Evolutionary conservation across 1,140 invertebrate genomes (phyloP).

Genomic region (Papilio machaon): DNA sequence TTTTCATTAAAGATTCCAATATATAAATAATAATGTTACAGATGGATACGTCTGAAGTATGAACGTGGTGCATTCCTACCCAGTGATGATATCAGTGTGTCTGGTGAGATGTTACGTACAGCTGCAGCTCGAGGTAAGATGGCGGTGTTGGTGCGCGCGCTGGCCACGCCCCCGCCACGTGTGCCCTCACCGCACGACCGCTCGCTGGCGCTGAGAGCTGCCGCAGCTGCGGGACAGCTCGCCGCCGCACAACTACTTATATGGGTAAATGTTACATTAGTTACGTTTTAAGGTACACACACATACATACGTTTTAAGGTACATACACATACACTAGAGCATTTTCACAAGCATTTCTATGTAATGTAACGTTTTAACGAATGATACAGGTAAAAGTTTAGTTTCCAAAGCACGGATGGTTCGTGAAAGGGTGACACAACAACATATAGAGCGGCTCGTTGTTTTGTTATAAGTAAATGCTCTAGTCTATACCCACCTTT

Average conservation of each 20-base stretch:
- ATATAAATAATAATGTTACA: conserved; percentile 35
- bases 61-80: conserved; percentile 71
- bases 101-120: conserved; percentile 55
- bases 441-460: too few relatives aligned
- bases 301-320: too few relatives aligned
- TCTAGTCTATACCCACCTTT: too few relatives aligned
- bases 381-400: too few relatives aligned
- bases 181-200: conserved; percentile 80
- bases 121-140: conserved; percentile 59
- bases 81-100: conserved; percentile 37
- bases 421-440: too few relatives aligned
- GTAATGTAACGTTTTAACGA: too few relatives aligned
- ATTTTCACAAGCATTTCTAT: too few relatives aligned
- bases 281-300: too few relatives aligned
- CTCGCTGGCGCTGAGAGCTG: conserved; percentile 87
- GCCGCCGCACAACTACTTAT: conserved; percentile 95
- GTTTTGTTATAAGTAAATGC: too few relatives aligned
- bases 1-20: too few relatives aligned
- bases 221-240: conserved; percentile 93
- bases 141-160: conserved; percentile 51
- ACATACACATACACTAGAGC: too few relatives aligned
- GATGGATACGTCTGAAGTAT: conserved; percentile 76
- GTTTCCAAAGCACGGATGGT: too few relatives aligned
- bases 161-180: conserved; percentile 59
- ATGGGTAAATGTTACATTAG: conserved; percentile 86